phyloP scores from a whole-genome alignment of 35 echinoderm and acorn worm genomes.

The Eucidaris tribuloides region DNA sequence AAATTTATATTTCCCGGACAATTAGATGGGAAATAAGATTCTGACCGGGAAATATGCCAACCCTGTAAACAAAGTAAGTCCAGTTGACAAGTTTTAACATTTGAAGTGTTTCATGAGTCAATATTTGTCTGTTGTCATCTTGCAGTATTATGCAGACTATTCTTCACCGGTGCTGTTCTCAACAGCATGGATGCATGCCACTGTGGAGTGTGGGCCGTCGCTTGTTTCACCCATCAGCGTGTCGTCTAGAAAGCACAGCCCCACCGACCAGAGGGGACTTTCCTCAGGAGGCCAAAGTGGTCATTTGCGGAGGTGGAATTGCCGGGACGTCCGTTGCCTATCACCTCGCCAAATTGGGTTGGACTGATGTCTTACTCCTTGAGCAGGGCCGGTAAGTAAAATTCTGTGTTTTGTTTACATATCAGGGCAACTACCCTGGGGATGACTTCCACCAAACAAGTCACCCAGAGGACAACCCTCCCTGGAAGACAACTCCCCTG shows the following conservation, averaged over 20 bases:
- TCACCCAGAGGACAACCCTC: too few species aligned
- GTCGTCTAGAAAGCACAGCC: not conserved
- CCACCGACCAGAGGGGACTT: not conserved
- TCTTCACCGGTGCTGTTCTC: not conserved
- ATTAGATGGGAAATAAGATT: too few species aligned
- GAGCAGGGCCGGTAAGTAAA: constrained; percentile 83
- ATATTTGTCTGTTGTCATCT: too few species aligned
- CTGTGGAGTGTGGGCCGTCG: not conserved
- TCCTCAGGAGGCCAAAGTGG: constrained; percentile 71
- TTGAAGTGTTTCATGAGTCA: too few species aligned
- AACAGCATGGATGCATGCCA: not conserved
- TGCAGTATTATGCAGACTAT: not conserved
- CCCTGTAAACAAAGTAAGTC: too few species aligned
- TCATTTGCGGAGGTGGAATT: constrained; percentile 89
- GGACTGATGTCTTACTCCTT: constrained; percentile 77
- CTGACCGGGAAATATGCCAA: too few species aligned
- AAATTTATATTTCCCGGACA: too few species aligned
- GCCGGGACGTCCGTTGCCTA: constrained; percentile 82
- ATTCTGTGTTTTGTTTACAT: too few species aligned
- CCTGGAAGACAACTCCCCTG: too few species aligned
- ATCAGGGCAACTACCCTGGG: too few species aligned
- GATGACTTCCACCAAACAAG: too few species aligned
- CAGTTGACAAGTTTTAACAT: too few species aligned
- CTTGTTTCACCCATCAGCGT: not conserved
- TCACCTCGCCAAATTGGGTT: constrained; percentile 87